Base-by-base conservation (phyloP, 2,797 vertebrate genomes). In the Sphaeramia orbicularis region DNA sequence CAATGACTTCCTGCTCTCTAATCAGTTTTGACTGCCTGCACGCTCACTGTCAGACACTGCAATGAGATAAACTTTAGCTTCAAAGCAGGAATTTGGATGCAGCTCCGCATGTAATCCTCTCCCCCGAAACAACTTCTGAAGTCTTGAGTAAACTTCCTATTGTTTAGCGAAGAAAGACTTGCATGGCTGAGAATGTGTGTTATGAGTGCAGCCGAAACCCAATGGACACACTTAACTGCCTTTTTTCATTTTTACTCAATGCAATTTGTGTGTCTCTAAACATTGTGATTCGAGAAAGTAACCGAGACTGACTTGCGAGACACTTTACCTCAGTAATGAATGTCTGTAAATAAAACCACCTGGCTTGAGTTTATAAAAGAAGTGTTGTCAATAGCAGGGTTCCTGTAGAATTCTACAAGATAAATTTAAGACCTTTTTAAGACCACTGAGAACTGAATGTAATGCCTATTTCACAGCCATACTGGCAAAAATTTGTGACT, bases 321-420 rank as follows among this genome's bases (percentile, higher is more conserved):
- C 40, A 30, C 76, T 83, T 64, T 70, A 69, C 80, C 74, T 81
- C 36, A 56, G 11, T 44, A 44, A 83, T 84, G 47, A 40, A 64
- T 70, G 59, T 57, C 51, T 65, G 67, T 71, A 68, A 85, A 74
- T 73, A 27, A 71, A 81, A 57, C 36, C 59, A 15, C 53, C 4
- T 14, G 55, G 53, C 48, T 21, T 30, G 36, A 15, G 58, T 48
- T 70, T 52, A 41, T n/a, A 50, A 24, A 19, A 15, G 15, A 54
- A 63, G 32, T 36, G 18, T n/a, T n/a, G 18, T 6, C 7, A 5
- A 36, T 35, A n/a, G n/a, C n/a, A n/a, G n/a, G n/a, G n/a, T n/a
- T n/a, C n/a, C 21, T n/a, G n/a, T n/a, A n/a, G n/a, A n/a, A n/a
- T n/a, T n/a, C n/a, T n/a, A n/a, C n/a, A n/a, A n/a, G n/a, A 24